A percentile compares a stretch with the other conserved stretches of the same genome.
Evolutionary conservation across 2,888 invertebrate species (phyloP).

Genomic region (Argyra leucocephala): DNA sequence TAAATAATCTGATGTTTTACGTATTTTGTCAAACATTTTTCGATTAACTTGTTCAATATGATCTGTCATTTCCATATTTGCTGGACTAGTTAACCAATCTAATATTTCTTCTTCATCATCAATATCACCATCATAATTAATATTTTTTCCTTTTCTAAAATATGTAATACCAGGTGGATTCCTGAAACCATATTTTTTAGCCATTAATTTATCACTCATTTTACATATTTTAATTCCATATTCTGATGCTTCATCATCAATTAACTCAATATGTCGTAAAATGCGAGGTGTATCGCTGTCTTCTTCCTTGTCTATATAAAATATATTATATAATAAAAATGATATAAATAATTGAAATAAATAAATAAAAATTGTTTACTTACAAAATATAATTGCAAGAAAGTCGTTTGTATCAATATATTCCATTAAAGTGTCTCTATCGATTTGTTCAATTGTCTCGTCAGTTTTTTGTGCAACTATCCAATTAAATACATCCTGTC

Average conservation of each 20-base stretch:
- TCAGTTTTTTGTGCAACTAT: constrained; percentile 85
- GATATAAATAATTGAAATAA: not conserved
- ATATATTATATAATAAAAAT: not conserved
- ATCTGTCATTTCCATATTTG: constrained; percentile 88
- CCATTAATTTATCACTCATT: constrained; percentile 80
- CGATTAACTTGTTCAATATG: constrained; percentile 83
- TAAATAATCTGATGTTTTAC: constrained; percentile 78
- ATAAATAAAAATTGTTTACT: constrained; percentile 45
- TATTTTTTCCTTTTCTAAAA: constrained; percentile 76
- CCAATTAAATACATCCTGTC: constrained; percentile 79
- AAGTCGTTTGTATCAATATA: constrained; percentile 86
- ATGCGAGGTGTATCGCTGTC: constrained; percentile 70
- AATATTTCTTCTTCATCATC: constrained; percentile 79
- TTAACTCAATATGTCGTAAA: constrained; percentile 76
- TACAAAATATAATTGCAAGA: constrained; percentile 85
- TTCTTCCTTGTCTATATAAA: constrained; percentile 62
- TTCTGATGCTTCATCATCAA: constrained; percentile 84
- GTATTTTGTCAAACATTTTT: constrained; percentile 87
- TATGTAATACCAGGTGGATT: constrained; percentile 85
- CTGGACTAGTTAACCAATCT: constrained; percentile 87
- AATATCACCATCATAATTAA: constrained; percentile 87
- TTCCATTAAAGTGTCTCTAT: constrained; percentile 68
- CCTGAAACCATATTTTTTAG: constrained; percentile 83
- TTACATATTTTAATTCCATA: constrained; percentile 86
- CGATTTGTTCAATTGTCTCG: constrained; percentile 82